Conservation (phyloP, 2,113 vertebrate species). For the Rattus rattus region DNA sequence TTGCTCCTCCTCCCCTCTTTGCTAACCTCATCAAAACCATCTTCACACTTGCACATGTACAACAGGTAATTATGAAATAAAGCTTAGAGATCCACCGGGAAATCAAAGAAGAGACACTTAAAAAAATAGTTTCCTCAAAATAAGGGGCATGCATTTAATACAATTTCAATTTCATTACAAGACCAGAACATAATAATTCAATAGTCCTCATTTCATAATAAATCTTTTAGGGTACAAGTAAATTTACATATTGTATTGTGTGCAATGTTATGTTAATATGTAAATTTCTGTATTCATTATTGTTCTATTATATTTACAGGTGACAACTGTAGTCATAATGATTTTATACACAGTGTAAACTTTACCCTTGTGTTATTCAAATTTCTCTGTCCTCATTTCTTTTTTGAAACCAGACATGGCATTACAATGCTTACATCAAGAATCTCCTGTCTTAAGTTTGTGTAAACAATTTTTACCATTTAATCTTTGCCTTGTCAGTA, state of each 20-base stretch:
- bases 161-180: neutral
- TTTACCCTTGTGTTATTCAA: no score
- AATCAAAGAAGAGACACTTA: neutral
- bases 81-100: neutral
- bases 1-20: neutral
- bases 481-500: no score
- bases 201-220: neutral
- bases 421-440: no score
- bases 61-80: neutral
- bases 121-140: neutral
- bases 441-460: no score
- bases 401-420: no score
- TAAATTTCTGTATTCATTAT: neutral
- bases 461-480: no score
- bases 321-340: no score
- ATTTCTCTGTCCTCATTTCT: no score
- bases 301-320: neutral
- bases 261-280: neutral
- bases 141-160: neutral
- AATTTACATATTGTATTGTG: neutral
- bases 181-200: neutral
- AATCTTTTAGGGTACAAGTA: neutral
- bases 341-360: no score
- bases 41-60: neutral
- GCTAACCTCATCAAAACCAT: neutral